Evolutionary conservation across 1,140 invertebrate genomes (phyloP).

Genomic region (Apis dorsata): DNA sequence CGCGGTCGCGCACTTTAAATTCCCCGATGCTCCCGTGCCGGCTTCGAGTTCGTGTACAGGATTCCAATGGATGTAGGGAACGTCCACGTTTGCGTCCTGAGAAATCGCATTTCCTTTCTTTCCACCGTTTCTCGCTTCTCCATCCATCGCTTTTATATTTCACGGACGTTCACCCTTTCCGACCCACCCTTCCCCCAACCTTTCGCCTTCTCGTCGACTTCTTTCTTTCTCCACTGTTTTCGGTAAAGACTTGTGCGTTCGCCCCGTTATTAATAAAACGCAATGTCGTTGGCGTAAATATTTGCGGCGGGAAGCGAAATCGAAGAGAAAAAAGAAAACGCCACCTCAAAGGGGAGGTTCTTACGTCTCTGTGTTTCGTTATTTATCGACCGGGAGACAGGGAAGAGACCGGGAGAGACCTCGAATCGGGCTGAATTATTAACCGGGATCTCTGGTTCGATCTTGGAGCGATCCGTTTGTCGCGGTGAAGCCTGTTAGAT

Average conservation of each 20-base stretch:
- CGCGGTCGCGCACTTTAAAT: slow-evolving; percentile 50
- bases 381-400: slow-evolving; percentile 19
- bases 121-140: slow-evolving; percentile 18
- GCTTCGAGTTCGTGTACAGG: slow-evolving; percentile 49
- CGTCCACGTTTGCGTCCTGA: not conserved
- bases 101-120: slow-evolving; percentile 41
- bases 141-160: slow-evolving; percentile 28
- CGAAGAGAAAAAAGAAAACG: slow-evolving; percentile 18
- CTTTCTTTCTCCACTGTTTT: too few species aligned
- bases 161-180: not conserved
- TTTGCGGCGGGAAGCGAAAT: slow-evolving; percentile 10
- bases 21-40: slow-evolving; percentile 46
- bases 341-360: slow-evolving; percentile 24
- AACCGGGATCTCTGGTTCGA: not conserved
- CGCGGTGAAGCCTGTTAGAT: not conserved
- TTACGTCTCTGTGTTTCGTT: slow-evolving; percentile 25
- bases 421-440: slow-evolving; percentile 23
- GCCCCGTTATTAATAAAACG: slow-evolving; percentile 37
- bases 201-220: not conserved
- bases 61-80: slow-evolving; percentile 27
- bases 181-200: not conserved
- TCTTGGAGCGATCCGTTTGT: not conserved
- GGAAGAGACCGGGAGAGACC: not conserved
- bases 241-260: too few species aligned
- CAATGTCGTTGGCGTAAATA: slow-evolving; percentile 41